These are phyloP conservation scores for Acanthacorydalis orientalis DNA, from an alignment of 2,888 invertebrate genomes.

Conservation along the genomic window DNA sequence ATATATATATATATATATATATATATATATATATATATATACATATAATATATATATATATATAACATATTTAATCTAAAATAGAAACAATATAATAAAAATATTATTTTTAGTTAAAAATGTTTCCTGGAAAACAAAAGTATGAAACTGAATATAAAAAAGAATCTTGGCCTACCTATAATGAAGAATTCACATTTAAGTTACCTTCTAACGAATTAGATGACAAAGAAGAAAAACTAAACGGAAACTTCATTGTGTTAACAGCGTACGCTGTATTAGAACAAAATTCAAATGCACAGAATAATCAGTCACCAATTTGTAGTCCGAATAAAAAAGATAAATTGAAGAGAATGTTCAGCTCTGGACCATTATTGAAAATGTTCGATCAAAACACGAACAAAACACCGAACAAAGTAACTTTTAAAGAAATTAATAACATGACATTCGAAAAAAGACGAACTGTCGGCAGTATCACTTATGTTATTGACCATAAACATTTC, in stretches of 20 bases:
- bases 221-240: constrained; percentile 38
- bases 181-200: constrained; percentile 59
- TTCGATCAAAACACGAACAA: too few species aligned
- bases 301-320: not conserved
- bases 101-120: constrained; percentile 43
- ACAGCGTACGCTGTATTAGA: constrained; percentile 50
- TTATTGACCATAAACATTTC: constrained; percentile 45
- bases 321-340: too few species aligned
- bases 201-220: constrained; percentile 31
- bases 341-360: not conserved
- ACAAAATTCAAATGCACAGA: constrained; percentile 11
- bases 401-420: too few species aligned
- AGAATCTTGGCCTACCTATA: constrained; percentile 65
- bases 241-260: constrained; percentile 47
- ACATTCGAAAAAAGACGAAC: constrained; percentile 44
- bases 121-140: constrained; percentile 60
- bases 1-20: too few species aligned
- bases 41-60: too few species aligned
- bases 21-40: too few species aligned
- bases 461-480: constrained; percentile 50
- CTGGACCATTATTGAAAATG: too few species aligned
- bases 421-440: constrained; percentile 32
- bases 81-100: not conserved
- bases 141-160: constrained; percentile 57
- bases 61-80: too few species aligned